Evolutionary conservation across 2,113 vertebrate species (phyloP).

Genomic region (Myanophis thanlyinensis): DNA sequence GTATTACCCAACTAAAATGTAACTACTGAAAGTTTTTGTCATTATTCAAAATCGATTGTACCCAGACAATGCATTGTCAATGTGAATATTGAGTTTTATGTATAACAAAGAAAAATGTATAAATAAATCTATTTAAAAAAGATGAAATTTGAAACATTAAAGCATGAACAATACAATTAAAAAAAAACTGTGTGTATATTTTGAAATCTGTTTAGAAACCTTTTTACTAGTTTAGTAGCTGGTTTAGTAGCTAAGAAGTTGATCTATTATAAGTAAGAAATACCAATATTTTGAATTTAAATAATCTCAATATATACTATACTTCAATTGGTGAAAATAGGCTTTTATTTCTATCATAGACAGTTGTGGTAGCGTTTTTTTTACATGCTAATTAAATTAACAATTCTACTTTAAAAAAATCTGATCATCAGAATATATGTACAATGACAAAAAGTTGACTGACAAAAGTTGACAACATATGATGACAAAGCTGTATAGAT

Average conservation of each 20-base stretch:
- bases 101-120: too few species aligned
- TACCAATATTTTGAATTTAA: neutral
- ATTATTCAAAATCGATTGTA: too few species aligned
- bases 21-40: too few species aligned
- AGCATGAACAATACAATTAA: too few species aligned
- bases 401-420: neutral
- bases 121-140: too few species aligned
- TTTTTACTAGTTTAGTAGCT: neutral
- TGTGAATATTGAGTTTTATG: too few species aligned
- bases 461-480: neutral
- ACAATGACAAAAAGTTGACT: neutral
- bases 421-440: neutral
- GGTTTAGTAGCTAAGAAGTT: neutral
- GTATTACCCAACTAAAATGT: too few species aligned
- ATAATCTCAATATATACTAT: neutral
- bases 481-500: neutral
- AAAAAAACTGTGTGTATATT: too few species aligned
- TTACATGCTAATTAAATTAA: neutral
- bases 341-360: neutral
- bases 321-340: neutral
- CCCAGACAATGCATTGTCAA: too few species aligned
- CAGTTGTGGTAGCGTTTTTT: neutral
- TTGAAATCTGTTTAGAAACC: neutral
- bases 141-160: too few species aligned
- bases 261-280: neutral